These are phyloP conservation scores for Catocala nupta DNA, from an alignment of 2,888 invertebrate genomes.

Conservation along the genomic window DNA sequence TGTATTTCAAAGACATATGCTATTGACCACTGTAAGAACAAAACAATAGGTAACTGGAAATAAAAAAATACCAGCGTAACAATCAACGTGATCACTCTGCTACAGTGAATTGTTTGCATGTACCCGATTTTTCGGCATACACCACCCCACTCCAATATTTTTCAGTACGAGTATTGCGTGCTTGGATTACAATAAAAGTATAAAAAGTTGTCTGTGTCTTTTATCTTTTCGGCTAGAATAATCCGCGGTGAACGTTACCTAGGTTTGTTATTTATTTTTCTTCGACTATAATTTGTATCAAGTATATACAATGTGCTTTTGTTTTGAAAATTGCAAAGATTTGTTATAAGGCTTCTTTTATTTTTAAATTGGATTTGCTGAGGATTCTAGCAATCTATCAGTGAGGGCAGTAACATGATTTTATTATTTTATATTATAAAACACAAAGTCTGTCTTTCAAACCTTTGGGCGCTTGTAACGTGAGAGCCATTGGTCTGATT, in stretches of 20 bases:
- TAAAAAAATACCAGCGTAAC: background rate
- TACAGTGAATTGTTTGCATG: conserved; percentile 3
- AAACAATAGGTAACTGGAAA: background rate
- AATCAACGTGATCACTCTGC: conserved; percentile 4
- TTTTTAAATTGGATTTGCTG: no score
- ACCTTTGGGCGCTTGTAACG: no score
- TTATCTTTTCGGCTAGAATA: background rate
- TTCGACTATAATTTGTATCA: background rate
- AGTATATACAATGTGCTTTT: background rate
- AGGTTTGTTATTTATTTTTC: background rate
- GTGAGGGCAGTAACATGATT: no score
- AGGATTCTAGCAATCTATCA: no score
- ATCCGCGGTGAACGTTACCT: background rate
- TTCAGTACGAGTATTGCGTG: background rate
- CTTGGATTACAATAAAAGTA: background rate
- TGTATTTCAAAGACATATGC: background rate
- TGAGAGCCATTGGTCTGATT: no score
- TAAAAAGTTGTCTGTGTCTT: background rate
- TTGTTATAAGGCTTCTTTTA: background rate
- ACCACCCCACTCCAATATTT: conserved; percentile 1
- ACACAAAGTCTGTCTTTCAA: no score
- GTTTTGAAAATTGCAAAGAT: background rate
- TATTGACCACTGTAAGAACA: background rate
- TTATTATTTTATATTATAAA: no score
- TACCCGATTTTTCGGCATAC: conserved; percentile 2